phyloP scores from a whole-genome alignment of 2,888 invertebrate species.

The Litoditis marina region DNA sequence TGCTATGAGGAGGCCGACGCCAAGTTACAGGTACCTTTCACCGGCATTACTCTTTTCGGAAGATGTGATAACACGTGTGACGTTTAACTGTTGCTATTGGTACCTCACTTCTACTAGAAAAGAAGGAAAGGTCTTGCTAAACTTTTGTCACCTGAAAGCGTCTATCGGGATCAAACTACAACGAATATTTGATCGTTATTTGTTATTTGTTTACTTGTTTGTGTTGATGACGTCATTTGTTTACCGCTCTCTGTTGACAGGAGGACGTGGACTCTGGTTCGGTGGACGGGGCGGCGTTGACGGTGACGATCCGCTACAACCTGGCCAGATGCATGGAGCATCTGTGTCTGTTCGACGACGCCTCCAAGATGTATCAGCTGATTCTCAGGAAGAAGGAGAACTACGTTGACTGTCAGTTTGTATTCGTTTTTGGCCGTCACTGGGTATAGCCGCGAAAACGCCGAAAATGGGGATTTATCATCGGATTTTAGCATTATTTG shows the following conservation, averaged over 20 bases:
- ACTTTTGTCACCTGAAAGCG: too few relatives aligned
- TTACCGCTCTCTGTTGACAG: too few relatives aligned
- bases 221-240: too few relatives aligned
- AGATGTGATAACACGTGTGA: neutral
- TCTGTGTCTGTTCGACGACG: constrained; percentile 83
- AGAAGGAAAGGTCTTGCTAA: too few relatives aligned
- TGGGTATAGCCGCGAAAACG: neutral
- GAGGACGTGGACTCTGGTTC: constrained; percentile 64
- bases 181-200: too few relatives aligned
- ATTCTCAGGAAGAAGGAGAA: constrained; percentile 95
- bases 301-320: constrained; percentile 77
- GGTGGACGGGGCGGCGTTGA: constrained; percentile 70
- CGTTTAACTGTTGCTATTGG: neutral
- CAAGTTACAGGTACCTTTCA: constrained; percentile 12
- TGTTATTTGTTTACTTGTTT: too few relatives aligned
- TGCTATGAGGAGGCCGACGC: constrained; percentile 27
- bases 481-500: constrained; percentile 3
- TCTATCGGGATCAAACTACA: too few relatives aligned
- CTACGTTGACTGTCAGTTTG: constrained; percentile 81
- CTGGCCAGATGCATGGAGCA: constrained; percentile 89
- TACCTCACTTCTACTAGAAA: too few relatives aligned
- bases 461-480: too few relatives aligned
- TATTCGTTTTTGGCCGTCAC: too few relatives aligned
- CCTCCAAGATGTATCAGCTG: constrained; percentile 92
- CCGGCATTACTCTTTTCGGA: neutral